Evolutionary conservation across 2,888 invertebrate species (phyloP), one percentile per base, ranked within the genome.

Genomic region (Leucophenga montana): DNA sequence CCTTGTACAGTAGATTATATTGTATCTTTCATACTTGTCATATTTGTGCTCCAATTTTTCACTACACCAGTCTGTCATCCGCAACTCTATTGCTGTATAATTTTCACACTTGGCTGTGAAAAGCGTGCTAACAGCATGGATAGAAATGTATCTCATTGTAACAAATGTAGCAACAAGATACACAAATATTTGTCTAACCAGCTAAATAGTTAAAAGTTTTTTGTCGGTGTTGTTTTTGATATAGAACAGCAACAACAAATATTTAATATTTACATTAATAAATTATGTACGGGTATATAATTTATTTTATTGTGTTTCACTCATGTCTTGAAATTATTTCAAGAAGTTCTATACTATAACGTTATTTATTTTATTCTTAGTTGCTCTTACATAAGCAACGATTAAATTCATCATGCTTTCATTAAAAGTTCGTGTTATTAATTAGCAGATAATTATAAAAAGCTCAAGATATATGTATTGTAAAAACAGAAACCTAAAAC

Each of bases 21-120:
- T 27, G 27, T 27, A 27, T 27, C 27, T 27, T 3, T n/a, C n/a
- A 2, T 27, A 27, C 27, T 27, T 4, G 2, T 2, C 27, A 27
- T 4, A 27, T 4, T 27, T 27, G 27, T 27, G 27, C 27, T 27
- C 27, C 27, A 27, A 27, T 27, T 27, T 27, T 27, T 27, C 27
- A 27, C 27, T 4, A 46, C 27, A 27, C 27, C 2, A 46, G 3
- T 46, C 50, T 16, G 18, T 6, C 50, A 48, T 48, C 4, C n/a
- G n/a, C n/a, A 46, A 50, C 50, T n/a, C 14, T 5, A 13, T 18
- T 16, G 50, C 18, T 50, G 1, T 64, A 64, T 64, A 64, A 64
- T 64, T 20, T 64, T 80, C 83, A 78, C 83, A 83, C 78, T 74
- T 64, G 66, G 65, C 64, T 80, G 80, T 80, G 82, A 80, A 83